phyloP scores from a whole-genome alignment of 2,888 invertebrate genomes.

The Cybosia mesomella region DNA sequence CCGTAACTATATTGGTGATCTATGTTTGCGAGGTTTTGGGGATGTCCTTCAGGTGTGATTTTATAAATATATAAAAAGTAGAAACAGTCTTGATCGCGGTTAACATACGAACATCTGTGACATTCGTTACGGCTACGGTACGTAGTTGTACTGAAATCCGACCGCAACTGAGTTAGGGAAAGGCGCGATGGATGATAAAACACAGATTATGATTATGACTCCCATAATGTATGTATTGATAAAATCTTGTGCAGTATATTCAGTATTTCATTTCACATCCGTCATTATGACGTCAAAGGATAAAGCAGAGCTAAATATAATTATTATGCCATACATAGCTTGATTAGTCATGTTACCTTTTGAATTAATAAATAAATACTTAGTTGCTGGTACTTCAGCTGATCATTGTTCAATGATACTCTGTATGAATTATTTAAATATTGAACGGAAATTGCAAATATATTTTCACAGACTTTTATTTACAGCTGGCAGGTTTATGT shows the following conservation, averaged over 20 bases:
- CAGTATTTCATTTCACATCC: background rate
- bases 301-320: conserved; percentile 8
- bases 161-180: no score
- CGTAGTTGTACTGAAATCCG: no score
- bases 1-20: no score
- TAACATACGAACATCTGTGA: no score
- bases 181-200: no score
- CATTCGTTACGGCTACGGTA: no score
- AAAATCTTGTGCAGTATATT: background rate
- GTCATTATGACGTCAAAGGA: background rate
- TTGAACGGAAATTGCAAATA: conserved; percentile 21
- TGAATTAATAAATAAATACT: conserved; percentile 7
- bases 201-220: no score
- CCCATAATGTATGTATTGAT: no score
- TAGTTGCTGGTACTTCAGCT: conserved; percentile 1
- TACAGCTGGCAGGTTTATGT: conserved; percentile 2
- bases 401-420: conserved; percentile 21
- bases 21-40: no score
- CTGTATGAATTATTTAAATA: conserved; percentile 23
- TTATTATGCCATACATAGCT: conserved; percentile 9
- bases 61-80: no score
- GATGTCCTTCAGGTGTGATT: no score
- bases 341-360: conserved; percentile 17
- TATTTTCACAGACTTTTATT: background rate
- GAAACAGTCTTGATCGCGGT: no score